These are phyloP conservation scores for Agrotis clavis DNA, from an alignment of 2,888 invertebrate species.

Conservation along the genomic window DNA sequence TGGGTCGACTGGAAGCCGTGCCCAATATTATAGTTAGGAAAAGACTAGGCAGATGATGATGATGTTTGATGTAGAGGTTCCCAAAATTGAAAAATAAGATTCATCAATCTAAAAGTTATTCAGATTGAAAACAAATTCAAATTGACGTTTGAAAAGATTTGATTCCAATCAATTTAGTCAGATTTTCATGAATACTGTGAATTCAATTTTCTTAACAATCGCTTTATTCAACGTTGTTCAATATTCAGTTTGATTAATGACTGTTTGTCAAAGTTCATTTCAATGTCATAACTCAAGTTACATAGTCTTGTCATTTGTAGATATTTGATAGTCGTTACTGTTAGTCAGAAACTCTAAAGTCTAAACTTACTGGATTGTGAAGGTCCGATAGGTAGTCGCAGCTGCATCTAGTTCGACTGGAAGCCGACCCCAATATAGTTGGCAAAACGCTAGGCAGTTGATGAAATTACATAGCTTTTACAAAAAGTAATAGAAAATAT, in stretches of 20 bases:
- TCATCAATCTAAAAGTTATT: constrained; percentile 21
- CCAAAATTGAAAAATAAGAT: constrained; percentile 5
- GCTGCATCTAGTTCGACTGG: too few species aligned
- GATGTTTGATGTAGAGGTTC: neutral
- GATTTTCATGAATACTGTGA: constrained; percentile 2
- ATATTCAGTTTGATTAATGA: constrained; percentile 1
- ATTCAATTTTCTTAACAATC: constrained; percentile 28
- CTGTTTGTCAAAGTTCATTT: neutral
- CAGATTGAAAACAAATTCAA: neutral
- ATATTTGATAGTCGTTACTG: too few species aligned
- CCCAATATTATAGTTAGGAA: too few species aligned
- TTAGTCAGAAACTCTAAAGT: too few species aligned
- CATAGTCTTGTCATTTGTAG: neutral
- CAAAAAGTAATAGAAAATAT: too few species aligned
- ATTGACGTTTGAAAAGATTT: constrained; percentile 9
- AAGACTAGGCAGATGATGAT: too few species aligned
- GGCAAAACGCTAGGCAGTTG: too few species aligned
- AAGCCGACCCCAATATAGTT: too few species aligned
- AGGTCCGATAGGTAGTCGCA: too few species aligned
- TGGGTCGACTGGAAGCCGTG: too few species aligned
- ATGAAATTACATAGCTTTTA: too few species aligned
- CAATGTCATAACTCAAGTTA: neutral
- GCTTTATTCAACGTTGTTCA: constrained; percentile 5
- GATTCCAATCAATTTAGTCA: constrained; percentile 7
- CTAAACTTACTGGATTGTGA: too few species aligned